Evolutionary conservation across 1,140 invertebrate species (phyloP), one percentile per base, ranked within the genome.

Genomic region (Atopsyche davidsoni): DNA sequence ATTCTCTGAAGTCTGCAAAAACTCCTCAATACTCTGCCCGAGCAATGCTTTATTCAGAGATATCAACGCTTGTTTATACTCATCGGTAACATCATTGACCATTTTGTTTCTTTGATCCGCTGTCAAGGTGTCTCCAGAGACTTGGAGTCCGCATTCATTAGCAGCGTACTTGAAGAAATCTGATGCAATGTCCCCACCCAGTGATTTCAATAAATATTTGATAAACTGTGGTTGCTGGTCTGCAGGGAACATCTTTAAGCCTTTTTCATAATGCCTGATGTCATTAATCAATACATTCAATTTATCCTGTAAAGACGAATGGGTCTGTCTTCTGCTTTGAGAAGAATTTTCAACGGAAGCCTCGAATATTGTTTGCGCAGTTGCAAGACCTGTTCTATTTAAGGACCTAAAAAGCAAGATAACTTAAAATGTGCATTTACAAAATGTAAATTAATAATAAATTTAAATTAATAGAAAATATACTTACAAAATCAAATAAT

Each of bases 221-320:
- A 73, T 67, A 39, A 95, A 70, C 40, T 84, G 77, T 1, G 66
- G 25, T 64, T 91, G 83, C 35, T 78, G 67, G 36, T 81, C 66
- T 51, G 59, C 51, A 18, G 75, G 64, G 11, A 81, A 71, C 46
- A 77, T 66, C 65, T 89, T 92, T 0, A 92, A 70, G 3, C 87
- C 89, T 68, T 92, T 94, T 46, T 93, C 86, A 72, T 89, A 95
- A 14, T 93, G 69, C 54, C 81, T 78, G 22, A 92, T 81, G 63
- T 92, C 89, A 38, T 79, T 78, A 13, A 84, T 72, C 9, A 92
- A 64, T 14, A 80, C 74, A 63, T 88, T 87, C 1, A 95, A 68
- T 62, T 85, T 86, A 49, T 95, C 87, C 69, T 92, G 86, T 19
- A 90, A 65, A 34, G 88, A 83, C 16, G 79, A 79, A 61, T 89